Percentiles rank a stretch among this genome's conserved stretches.
These are phyloP conservation scores for Harpagifer antarcticus DNA, from an alignment of 2,797 vertebrate species.

Conservation along the genomic window DNA sequence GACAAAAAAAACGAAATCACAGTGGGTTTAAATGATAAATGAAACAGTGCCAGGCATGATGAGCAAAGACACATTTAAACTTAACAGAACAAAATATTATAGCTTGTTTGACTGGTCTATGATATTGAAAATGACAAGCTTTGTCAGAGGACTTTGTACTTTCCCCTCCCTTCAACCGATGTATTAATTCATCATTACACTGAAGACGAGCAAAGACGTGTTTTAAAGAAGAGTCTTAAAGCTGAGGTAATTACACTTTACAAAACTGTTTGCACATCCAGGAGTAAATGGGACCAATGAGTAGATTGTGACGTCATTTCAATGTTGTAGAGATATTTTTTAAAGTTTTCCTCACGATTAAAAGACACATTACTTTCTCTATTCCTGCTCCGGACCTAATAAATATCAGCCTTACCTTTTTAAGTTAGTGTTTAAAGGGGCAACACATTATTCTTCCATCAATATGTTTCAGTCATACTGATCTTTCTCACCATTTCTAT, in stretches of 20 bases:
- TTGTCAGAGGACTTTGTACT: background rate
- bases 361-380: background rate
- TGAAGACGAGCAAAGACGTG: background rate
- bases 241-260: background rate
- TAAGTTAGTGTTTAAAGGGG: too few relatives aligned
- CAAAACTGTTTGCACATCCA: background rate
- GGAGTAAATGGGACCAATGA: background rate
- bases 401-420: background rate
- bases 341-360: background rate
- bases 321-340: background rate
- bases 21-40: background rate
- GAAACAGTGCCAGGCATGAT: background rate
- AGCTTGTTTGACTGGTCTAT: constrained; percentile 11
- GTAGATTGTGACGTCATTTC: background rate
- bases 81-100: background rate
- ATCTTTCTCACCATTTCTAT: background rate
- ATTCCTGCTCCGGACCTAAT: background rate
- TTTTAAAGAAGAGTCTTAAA: background rate
- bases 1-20: background rate
- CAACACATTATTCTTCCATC: background rate
- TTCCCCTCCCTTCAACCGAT: background rate
- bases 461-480: background rate
- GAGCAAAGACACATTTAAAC: background rate
- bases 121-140: background rate
- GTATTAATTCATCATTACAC: background rate